phyloP scores from a whole-genome alignment of 92 coral and sea anemone genomes.

The Epizoanthus rinbou region DNA sequence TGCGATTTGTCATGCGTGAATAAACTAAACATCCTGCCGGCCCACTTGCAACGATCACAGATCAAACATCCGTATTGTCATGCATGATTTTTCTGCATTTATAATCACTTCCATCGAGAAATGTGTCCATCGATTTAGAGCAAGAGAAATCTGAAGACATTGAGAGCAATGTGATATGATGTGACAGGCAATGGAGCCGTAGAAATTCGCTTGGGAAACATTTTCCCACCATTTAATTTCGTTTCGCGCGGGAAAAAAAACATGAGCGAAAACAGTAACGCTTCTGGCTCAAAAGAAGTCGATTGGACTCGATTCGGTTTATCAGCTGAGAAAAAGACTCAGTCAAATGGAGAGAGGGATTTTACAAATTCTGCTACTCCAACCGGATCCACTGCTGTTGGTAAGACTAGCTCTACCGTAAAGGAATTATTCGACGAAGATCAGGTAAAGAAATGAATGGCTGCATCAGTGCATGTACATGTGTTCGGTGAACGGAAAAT shows the following conservation, averaged over 20 bases:
- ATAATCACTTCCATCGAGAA: conserved; percentile 16
- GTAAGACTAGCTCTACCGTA: conserved; percentile 27
- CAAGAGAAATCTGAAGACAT: conserved; percentile 21
- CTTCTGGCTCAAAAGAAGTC: conserved; percentile 19
- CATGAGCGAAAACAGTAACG: conserved; percentile 22
- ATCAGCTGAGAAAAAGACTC: conserved; percentile 40
- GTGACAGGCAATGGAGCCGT: not conserved
- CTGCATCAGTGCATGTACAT: not conserved
- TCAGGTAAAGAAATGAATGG: conserved; percentile 31
- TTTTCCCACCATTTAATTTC: not conserved
- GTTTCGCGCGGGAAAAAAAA: conserved; percentile 36
- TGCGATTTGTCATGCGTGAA: conserved; percentile 38
- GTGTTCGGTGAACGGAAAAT: too few species aligned
- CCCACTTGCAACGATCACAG: conserved; percentile 9
- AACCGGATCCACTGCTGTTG: not conserved
- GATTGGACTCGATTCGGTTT: conserved; percentile 40
- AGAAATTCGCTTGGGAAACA: conserved; percentile 21
- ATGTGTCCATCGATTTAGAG: conserved; percentile 35
- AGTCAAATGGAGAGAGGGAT: conserved; percentile 27
- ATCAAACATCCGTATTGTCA: conserved; percentile 31
- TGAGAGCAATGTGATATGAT: conserved; percentile 21
- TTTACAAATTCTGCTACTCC: conserved; percentile 4
- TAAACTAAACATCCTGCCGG: not conserved
- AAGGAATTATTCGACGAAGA: conserved; percentile 38
- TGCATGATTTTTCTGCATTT: conserved; percentile 22